Base-by-base conservation (phyloP, 92 coral and sea anemone genomes). In the Hydrozoanthus gracilis region DNA sequence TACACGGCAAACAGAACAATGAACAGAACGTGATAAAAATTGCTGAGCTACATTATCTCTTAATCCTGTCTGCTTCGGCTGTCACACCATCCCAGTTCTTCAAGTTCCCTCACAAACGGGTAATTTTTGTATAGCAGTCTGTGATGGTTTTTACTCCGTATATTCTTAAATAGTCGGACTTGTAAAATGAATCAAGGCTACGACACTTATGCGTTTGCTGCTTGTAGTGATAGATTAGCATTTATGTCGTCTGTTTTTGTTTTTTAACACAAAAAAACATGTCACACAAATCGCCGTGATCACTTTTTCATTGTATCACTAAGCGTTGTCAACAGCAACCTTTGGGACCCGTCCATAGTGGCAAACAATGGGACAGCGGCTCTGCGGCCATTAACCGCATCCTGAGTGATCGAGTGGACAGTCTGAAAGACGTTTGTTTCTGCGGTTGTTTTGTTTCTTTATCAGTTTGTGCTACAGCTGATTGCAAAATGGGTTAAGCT, bases 401-500 rank as follows among this genome's bases (percentile, higher is more conserved):
- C 8, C 12, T 11, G 15, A 58, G 3, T 14, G 4, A 58, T 9
- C 13, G 64, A 8, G 64, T 58, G 15, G 64, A 58, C 64, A 58
- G 15, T 14, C 4, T 58, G 11, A 8, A 58, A 58, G 15, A 9
- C 4, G 15, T 11, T 11, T 58, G 4, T 58, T 58, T 3, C 15
- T 58, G n/a, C 15, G 12, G 44, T 71, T 76, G 17, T 76, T 27
- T 18, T 51, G 46, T 76, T 27, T 27, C 82, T 51, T 8, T 11
- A 18, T 51, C 10, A 10, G 13, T 45, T 66, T 5, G 74, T 65
- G 4, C 49, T 46, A 5, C 73, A 49, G 27, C 60, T 48, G 54
- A 20, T 66, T 35, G 18, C 61, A 80, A 61, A 65, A 80, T 80
- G 85, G 85, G 85, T 52, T 80, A 46, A 80, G 46, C 58, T 65